Evolutionary conservation across 2,113 vertebrate genomes (phyloP).

Genomic region (Thinocorus orbignyianus): DNA sequence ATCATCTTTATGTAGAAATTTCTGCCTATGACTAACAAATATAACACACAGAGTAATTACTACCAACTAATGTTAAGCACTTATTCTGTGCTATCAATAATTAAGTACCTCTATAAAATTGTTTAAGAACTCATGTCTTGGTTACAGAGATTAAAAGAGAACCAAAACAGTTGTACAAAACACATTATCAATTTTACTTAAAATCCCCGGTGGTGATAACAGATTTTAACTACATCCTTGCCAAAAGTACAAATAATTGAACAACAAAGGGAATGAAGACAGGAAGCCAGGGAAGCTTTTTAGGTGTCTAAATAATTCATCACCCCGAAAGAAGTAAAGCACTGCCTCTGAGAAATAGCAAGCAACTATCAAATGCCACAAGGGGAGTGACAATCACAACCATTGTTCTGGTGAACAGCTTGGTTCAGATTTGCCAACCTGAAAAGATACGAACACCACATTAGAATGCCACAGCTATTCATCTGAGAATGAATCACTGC

Average conservation of each 20-base stretch:
- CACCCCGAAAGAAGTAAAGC: neutral
- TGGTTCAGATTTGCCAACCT: neutral
- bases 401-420: neutral
- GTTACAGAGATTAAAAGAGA: neutral
- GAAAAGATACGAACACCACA: neutral
- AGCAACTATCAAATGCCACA: neutral
- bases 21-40: neutral
- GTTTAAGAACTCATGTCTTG: neutral
- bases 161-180: neutral
- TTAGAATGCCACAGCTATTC: neutral
- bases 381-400: neutral
- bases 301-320: neutral
- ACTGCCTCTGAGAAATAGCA: neutral
- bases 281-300: neutral
- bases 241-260: neutral
- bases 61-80: neutral
- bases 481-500: neutral
- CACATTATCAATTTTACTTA: neutral
- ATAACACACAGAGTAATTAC: neutral
- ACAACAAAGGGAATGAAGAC: neutral
- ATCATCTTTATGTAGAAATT: neutral
- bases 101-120: neutral
- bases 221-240: neutral
- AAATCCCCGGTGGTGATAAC: accelerated
- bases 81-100: neutral